Conservation (phyloP, 2,888 invertebrate genomes). For the Machimus atricapillus region DNA sequence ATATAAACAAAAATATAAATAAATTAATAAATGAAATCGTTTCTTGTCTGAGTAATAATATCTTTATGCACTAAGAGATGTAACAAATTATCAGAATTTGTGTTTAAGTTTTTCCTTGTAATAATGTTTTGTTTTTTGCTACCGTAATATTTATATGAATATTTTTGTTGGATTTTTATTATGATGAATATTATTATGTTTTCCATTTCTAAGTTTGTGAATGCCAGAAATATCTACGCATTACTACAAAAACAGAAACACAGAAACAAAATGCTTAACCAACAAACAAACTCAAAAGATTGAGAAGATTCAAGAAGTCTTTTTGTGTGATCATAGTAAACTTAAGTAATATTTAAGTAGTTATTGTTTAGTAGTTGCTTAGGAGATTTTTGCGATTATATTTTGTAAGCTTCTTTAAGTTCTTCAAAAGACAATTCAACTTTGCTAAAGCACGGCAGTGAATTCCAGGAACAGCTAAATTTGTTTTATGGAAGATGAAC, state of each 20-base stretch:
- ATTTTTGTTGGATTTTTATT: constrained; percentile 16
- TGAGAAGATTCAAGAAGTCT: constrained; percentile 16
- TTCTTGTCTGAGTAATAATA: constrained; percentile 25
- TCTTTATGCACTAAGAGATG: constrained; percentile 5
- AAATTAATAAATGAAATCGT: not conserved
- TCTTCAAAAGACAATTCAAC: not conserved
- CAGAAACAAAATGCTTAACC: constrained; percentile 9
- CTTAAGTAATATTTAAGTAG: constrained; percentile 6
- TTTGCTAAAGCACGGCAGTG: not conserved
- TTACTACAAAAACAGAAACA: not conserved
- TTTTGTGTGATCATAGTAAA: constrained; percentile 36
- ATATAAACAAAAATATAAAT: not conserved
- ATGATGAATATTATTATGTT: not conserved
- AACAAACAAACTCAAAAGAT: constrained; percentile 31
- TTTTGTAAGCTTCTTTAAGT: not conserved
- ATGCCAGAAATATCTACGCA: not conserved
- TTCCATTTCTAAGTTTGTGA: not conserved
- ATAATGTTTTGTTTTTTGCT: constrained; percentile 17
- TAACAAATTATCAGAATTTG: constrained; percentile 6
- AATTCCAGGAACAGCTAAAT: not conserved
- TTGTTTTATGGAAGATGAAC: constrained; percentile 3
- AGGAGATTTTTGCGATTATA: not conserved
- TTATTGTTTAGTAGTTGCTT: not conserved
- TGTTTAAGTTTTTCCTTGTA: constrained; percentile 27
- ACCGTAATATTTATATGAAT: constrained; percentile 7